A percentile compares a stretch with the other conserved stretches of the same genome.
These are phyloP conservation scores for Mesopsocus fuscifrons DNA, from an alignment of 2,888 invertebrate genomes.

Conservation along the genomic window DNA sequence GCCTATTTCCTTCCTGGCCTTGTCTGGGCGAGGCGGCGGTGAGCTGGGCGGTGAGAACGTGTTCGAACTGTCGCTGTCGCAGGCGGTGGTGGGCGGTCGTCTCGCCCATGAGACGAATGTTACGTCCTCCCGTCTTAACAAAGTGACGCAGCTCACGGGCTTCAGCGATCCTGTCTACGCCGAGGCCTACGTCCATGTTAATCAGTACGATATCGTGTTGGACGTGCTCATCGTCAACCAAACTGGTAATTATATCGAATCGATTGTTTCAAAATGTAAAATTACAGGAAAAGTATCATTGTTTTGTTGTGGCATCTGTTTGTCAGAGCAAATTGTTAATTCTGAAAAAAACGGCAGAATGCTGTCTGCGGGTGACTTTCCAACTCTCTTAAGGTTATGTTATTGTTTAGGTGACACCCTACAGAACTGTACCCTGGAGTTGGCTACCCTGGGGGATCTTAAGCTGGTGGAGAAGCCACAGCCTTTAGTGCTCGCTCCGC, in stretches of 20 bases:
- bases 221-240: constrained; percentile 98
- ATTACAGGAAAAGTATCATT: not conserved
- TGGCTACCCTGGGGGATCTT: constrained; percentile 93
- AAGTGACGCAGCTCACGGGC: constrained; percentile 92
- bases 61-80: constrained; percentile 83
- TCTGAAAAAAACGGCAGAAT: too few relatives aligned
- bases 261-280: too few relatives aligned
- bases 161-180: constrained; percentile 99
- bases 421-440: constrained; percentile 92
- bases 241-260: constrained; percentile 36
- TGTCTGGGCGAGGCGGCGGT: constrained; percentile 41
- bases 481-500: constrained; percentile 85
- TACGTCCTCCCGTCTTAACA: constrained; percentile 30
- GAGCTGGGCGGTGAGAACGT: constrained; percentile 50
- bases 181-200: constrained; percentile 98
- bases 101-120: constrained; percentile 19
- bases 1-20: constrained; percentile 63
- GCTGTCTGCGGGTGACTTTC: too few relatives aligned
- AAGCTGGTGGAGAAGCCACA: constrained; percentile 96
- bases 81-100: constrained; percentile 54
- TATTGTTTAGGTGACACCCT: constrained; percentile 84
- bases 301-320: not conserved
- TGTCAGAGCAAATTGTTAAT: too few relatives aligned
- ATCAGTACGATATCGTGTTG: constrained; percentile 95
- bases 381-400: too few relatives aligned